These are phyloP conservation scores for Mustela erminea DNA, from an alignment of 2,797 vertebrate species.

Conservation along the genomic window DNA sequence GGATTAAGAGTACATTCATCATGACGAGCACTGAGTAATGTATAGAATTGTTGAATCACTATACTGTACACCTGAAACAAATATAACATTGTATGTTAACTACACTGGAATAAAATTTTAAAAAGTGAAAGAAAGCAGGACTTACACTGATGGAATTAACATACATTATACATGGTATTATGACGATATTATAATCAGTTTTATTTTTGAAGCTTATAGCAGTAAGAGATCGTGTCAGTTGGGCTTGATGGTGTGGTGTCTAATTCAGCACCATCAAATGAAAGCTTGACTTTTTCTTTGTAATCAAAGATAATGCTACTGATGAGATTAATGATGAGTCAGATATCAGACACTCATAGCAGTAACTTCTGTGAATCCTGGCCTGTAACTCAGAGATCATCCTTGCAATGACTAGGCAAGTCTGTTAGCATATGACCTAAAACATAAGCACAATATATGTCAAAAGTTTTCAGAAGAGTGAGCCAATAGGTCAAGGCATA, in stretches of 20 bases:
- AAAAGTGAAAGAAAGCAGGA: not conserved
- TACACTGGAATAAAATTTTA: not conserved
- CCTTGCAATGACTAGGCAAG: not conserved
- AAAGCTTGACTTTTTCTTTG: conserved; percentile 15
- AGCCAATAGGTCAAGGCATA: not conserved
- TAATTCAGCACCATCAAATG: not conserved
- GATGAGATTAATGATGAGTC: not conserved
- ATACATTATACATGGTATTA: not conserved
- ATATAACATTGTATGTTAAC: not conserved
- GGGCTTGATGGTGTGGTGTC: not conserved
- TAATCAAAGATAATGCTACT: not conserved
- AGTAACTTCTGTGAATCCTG: not conserved
- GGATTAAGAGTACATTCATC: not conserved
- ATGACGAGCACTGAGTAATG: not conserved
- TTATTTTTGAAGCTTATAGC: not conserved
- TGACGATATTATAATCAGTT: not conserved
- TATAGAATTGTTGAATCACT: not conserved
- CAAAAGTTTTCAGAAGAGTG: not conserved
- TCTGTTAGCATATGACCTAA: not conserved
- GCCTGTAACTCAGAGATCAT: not conserved
- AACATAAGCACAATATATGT: not conserved
- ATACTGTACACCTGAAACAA: not conserved
- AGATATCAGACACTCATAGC: not conserved
- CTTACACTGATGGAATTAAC: not conserved
- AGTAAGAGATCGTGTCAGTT: not conserved